Conservation (phyloP, 2,888 invertebrate species). For the Thecophora atra region DNA sequence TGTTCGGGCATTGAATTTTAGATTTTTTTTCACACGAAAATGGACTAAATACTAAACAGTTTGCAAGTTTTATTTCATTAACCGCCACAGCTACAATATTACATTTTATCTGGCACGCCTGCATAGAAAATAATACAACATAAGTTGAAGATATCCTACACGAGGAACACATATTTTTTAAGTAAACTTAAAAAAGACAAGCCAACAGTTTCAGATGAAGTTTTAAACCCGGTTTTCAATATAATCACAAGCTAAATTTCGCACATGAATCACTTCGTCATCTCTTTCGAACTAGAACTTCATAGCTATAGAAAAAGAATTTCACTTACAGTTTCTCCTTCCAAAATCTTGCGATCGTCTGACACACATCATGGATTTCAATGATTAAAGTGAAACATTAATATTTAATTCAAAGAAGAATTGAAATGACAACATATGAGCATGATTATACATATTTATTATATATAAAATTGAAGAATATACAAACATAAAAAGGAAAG, state of each 20-base stretch:
- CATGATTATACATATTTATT: constrained; percentile 1
- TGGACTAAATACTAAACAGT: background rate
- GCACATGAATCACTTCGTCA: too few relatives aligned
- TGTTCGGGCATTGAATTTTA: too few relatives aligned
- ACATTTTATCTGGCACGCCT: background rate
- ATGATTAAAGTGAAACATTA: background rate
- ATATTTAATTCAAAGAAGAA: background rate
- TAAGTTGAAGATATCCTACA: background rate
- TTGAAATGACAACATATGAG: constrained; percentile 1
- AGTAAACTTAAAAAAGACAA: background rate
- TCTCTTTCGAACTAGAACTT: background rate
- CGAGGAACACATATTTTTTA: background rate
- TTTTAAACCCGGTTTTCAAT: background rate
- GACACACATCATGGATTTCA: background rate
- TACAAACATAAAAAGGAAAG: constrained; percentile 44
- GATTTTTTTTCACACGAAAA: too few relatives aligned
- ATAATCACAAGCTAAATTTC: background rate
- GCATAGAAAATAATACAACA: background rate
- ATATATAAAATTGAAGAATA: constrained; percentile 24
- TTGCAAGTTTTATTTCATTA: background rate
- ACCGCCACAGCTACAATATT: too few relatives aligned
- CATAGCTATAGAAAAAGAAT: background rate
- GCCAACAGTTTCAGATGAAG: background rate
- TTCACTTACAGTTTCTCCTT: background rate
- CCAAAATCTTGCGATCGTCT: background rate